Base-by-base conservation (phyloP, 2,797 vertebrate species). In the Miichthys miiuy region DNA sequence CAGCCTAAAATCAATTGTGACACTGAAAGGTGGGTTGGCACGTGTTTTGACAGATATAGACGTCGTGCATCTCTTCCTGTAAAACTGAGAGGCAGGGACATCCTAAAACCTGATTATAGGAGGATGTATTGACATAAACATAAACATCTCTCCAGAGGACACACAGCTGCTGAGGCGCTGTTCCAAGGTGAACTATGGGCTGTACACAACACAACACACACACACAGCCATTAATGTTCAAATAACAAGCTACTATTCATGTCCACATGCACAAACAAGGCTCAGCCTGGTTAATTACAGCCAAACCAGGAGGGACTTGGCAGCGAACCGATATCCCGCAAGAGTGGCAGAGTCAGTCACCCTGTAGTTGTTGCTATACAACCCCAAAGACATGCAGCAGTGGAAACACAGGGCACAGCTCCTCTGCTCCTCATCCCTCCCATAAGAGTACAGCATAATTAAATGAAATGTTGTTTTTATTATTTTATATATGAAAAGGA, bases 241-340 rank as follows among this genome's bases (percentile, higher is more conserved):
- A 88, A 90, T 88, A 92, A 91, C 86, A 85, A 91, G 85, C 84
- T 83, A 80, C 84, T 75, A 75, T 90, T 89, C 84, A 82, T 92
- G 91, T 93, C 88, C 68, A 78, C 84, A 84, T 87, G 88, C 87
- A 90, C 83, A 87, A 94, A 93, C 86, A 83, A 77, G 84, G 79
- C 89, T 72, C 87, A 82, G 89, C 73, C 83, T 81, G 79, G 86
- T 88, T 91, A 92, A 92, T 92, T 91, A 91, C 87, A 80, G 80
- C 67, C 87, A 88, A 89, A 88, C 87, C 92, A 89, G 85, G 74
- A 87, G 92, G 90, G 91, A 91, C 70, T 82, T 91, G 88, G 91
- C 90, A 89, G 78, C 79, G 65, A 80, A 79, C 83, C 38, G 78
- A 81, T 73, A 88, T 90, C 86, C 90, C 20, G 21, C 81, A 69